Base-by-base conservation (phyloP, 2,888 invertebrate genomes). In the Tipula helvola region DNA sequence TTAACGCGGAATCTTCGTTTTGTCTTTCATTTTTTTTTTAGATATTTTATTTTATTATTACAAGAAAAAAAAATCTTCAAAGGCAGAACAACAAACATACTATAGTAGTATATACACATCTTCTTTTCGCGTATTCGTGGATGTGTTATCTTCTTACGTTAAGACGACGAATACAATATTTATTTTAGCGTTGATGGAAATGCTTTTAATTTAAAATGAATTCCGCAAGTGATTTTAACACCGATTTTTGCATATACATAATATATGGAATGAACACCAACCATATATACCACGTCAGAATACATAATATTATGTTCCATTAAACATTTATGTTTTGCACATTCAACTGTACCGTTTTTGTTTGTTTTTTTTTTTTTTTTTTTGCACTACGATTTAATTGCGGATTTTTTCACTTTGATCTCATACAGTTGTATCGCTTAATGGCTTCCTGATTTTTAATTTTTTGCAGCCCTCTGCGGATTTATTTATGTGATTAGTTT, bases 271-370 rank as follows among this genome's bases (percentile, higher is more conserved):
- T 71, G 71, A 71, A 71, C 71, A 71, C 71, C 71, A 71, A 71
- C 28, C 52, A 8, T n/a, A 52, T 52, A 52, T 52, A 71, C 71
- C 71, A 71, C 71, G 18, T 71, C 71, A 71, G 28, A 71, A 71
- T 71, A 71, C 71, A 71, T 71, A 71, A 71, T 71, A 71, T 71
- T 71, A 71, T 71, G 71, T 71, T 71, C 71, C 71, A 71, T 71
- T 71, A 71, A 71, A 71, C 28, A 71, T 71, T 71, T 71, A 71
- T 71, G 71, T 71, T 71, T 71, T 71, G 71, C 71, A 71, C 71
- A 71, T 71, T 71, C 10, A 28, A 71, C 7, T 28, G 71, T 16
- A 18, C 28, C 52, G 52, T 52, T 3, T 44, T 44, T n/a, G n/a
- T n/a, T n/a, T n/a, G 42, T 5, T 44, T 44, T 4, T 52, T 52